phyloP scores from a whole-genome alignment of 1,140 invertebrate species.

The Ruditapes philippinarum region DNA sequence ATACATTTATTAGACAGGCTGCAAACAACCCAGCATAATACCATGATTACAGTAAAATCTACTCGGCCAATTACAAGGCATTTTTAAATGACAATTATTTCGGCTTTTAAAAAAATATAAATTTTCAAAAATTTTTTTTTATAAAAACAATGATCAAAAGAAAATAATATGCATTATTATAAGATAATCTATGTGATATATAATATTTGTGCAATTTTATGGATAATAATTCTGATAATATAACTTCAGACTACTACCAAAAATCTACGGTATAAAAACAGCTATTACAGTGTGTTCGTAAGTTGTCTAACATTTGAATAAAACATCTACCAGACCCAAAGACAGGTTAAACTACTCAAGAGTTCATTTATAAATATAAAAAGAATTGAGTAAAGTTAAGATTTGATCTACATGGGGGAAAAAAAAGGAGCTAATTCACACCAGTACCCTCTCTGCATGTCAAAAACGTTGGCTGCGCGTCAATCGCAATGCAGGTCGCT shows the following conservation, averaged over 20 bases:
- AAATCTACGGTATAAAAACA: background rate
- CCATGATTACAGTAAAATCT: too few species aligned
- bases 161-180: too few species aligned
- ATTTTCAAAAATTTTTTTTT: too few species aligned
- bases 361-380: too few species aligned
- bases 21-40: too few species aligned
- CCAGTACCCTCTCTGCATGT: background rate
- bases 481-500: background rate
- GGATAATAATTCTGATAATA: background rate
- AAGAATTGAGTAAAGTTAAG: background rate
- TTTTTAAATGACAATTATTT: too few species aligned
- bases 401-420: background rate
- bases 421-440: background rate
- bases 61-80: too few species aligned
- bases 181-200: too few species aligned
- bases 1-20: too few species aligned
- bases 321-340: constrained; percentile 3
- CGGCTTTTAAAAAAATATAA: too few species aligned
- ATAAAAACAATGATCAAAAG: too few species aligned
- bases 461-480: constrained; percentile 16
- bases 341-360: too few species aligned
- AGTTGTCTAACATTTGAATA: background rate
- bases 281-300: background rate
- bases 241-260: background rate
- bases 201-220: background rate